Base-by-base conservation (phyloP, 2,113 vertebrate species). In the Craseonycteris thonglongyai region DNA sequence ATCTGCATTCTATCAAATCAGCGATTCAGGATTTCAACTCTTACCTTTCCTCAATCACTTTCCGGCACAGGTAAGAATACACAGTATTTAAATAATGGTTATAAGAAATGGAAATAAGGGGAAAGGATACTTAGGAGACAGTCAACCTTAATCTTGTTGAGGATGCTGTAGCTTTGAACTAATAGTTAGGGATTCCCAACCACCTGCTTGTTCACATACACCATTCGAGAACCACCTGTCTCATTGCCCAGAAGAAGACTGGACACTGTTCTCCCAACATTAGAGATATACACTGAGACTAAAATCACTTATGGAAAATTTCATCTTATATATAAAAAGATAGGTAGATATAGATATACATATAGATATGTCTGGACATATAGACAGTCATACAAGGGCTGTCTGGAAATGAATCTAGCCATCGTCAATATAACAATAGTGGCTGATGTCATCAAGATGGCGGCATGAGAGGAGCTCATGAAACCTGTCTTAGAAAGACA, bases 61-160 rank as follows among this genome's bases (percentile, higher is more conserved):
- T 90, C 99, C 98, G 95, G 99, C 99, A 47, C 99, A 99, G 99
- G 99, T 99, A 45, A 96, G 97, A 91, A 58, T 7, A 28, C 0
- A 35, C 13, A 19, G 0, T 26, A 4, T 58, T 90, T 51, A 33
- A 76, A 49, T n/a, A 38, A 45, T 16, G 56, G 6, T 80, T 61
- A 45, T 80, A 19, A 61, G 38, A 13, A 42, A 13, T 61, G 66
- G 51, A 51, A 66, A 6, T 40, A 22, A 3, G 26, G 16, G 21
- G 21, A 15, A 38, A 42, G 9, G 49, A 21, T 45, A 59, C 65
- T 40, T 15, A 63, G 35, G 63, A 58, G n/a, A 22, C 19, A 40
- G 28, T n/a, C 5, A 33, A 21, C 33, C 69, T 65, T 65, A 38
- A 3, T 3, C 7, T 5, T 21, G 12, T 16, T 38, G 51, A 45